Evolutionary conservation across 1,140 invertebrate genomes (phyloP).

Genomic region (Drosophila bipectinata): DNA sequence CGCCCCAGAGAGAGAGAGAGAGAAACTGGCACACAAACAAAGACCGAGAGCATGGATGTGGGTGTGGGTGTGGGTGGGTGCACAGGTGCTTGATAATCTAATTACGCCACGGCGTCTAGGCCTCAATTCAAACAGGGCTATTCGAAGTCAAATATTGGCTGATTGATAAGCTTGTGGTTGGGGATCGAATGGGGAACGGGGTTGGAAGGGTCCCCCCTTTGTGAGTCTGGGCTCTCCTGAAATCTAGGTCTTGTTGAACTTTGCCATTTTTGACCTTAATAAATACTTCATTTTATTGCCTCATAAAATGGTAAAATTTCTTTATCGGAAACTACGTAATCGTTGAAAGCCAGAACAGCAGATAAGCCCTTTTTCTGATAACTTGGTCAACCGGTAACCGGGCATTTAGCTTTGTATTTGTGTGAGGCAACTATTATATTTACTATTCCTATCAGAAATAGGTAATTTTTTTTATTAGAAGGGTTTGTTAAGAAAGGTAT

Average conservation of each 20-base stretch:
- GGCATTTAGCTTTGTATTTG: not conserved
- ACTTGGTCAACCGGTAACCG: constrained; percentile 1
- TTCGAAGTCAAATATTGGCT: constrained; percentile 51
- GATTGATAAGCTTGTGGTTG: constrained; percentile 47
- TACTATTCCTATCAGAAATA: not conserved
- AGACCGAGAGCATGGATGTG: not conserved
- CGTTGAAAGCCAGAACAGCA: constrained; percentile 4
- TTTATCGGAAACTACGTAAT: constrained; percentile 16
- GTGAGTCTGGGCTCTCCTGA: too few relatives aligned
- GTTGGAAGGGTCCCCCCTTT: too few relatives aligned
- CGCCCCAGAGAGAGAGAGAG: constrained; percentile 3
- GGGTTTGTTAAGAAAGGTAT: not conserved
- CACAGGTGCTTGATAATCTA: constrained; percentile 72
- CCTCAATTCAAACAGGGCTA: constrained; percentile 9
- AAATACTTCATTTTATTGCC: not conserved
- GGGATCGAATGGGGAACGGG: constrained; percentile 1
- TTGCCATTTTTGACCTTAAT: too few relatives aligned
- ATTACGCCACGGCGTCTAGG: constrained; percentile 54
- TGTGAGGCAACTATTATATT: not conserved
- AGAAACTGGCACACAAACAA: constrained; percentile 55
- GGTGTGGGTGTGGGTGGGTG: constrained; percentile 12
- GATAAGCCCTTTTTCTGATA: constrained; percentile 15
- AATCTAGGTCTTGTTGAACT: too few relatives aligned
- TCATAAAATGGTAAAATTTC: constrained; percentile 1
- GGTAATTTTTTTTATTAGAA: not conserved